A percentile compares a stretch with the other conserved stretches of the same genome.
These are phyloP conservation scores for Sylvilagus bachmani DNA, from an alignment of 2,113 vertebrate genomes.

Conservation along the genomic window DNA sequence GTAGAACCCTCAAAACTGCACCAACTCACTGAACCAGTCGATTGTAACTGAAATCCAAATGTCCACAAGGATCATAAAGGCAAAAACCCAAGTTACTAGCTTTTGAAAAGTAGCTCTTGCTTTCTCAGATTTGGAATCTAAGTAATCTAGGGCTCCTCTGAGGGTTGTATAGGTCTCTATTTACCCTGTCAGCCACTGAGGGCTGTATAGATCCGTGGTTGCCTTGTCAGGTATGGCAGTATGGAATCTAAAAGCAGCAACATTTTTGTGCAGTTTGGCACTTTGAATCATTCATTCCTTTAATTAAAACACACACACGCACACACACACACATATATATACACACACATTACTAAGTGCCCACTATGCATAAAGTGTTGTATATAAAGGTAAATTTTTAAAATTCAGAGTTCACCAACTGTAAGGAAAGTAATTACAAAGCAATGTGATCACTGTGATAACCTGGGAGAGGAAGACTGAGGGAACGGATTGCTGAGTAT, in stretches of 20 bases:
- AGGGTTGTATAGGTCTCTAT: not conserved
- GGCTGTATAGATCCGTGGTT: not conserved
- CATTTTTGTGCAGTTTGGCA: constrained; percentile 39
- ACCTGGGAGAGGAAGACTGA: not conserved
- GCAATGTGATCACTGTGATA: not conserved
- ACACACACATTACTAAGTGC: not conserved
- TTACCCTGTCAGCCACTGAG: not conserved
- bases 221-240: constrained; percentile 42
- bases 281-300: constrained; percentile 47
- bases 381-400: not conserved
- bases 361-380: constrained; percentile 9
- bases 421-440: constrained; percentile 45
- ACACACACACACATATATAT: not conserved
- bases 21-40: not conserved
- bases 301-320: not conserved
- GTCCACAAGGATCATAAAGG: constrained; percentile 22
- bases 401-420: constrained; percentile 8
- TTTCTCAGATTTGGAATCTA: constrained; percentile 3
- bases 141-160: constrained; percentile 14
- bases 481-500: not conserved
- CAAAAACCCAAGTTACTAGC: constrained; percentile 47
- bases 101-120: constrained; percentile 38
- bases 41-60: not conserved
- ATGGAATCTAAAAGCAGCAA: constrained; percentile 50
- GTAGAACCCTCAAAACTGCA: constrained; percentile 54